Percentiles rank a stretch among this genome's conserved stretches.
These are phyloP conservation scores for Triplophysa rosa DNA, from an alignment of 2,113 vertebrate genomes.

Conservation along the genomic window DNA sequence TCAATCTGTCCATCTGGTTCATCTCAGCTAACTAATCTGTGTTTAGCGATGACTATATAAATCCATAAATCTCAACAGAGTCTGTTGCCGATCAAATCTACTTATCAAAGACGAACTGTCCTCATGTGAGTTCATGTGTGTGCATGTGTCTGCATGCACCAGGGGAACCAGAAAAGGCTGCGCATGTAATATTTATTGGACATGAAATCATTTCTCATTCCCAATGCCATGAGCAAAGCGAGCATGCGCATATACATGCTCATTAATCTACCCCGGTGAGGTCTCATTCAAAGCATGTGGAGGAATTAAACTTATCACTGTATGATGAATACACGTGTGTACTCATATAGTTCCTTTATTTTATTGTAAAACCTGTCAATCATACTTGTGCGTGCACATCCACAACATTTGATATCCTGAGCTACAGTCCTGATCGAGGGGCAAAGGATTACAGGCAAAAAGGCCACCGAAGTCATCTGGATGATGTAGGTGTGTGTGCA, in stretches of 20 bases:
- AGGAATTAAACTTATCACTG: not conserved
- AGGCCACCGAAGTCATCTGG: not conserved
- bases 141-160: not conserved
- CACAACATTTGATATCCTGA: conserved; percentile 18
- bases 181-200: conserved; percentile 39
- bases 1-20: not conserved
- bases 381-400: not conserved
- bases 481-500: not conserved
- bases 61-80: conserved; percentile 7
- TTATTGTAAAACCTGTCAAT: not conserved
- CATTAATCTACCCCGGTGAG: conserved; percentile 15
- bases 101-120: not conserved
- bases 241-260: not conserved
- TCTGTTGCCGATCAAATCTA: not conserved
- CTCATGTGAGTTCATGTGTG: conserved; percentile 1
- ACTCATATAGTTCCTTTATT: not conserved
- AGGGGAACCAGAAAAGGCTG: conserved; percentile 2
- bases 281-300: not conserved
- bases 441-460: conserved; percentile 4
- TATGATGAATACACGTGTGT: not conserved
- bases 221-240: conserved; percentile 9
- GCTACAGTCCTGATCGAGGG: conserved; percentile 3
- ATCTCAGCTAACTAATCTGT: conserved; percentile 7
- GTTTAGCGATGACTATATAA: conserved; percentile 15
- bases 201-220: conserved; percentile 35